Conservation (phyloP, 92 coral and sea anemone genomes). For the Porites divaricata region DNA sequence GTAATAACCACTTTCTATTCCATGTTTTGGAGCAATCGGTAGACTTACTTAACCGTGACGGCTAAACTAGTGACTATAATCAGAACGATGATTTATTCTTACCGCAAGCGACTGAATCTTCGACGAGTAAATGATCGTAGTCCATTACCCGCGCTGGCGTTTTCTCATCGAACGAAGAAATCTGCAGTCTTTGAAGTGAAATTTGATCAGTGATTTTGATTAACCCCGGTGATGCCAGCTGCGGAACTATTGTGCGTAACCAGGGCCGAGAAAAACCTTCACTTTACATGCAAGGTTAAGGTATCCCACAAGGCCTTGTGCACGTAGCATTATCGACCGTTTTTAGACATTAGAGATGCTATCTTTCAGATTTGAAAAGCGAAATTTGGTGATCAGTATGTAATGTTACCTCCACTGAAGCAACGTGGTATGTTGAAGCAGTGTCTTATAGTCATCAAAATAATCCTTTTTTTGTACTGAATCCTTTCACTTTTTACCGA, state of each 20-base stretch:
- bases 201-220: background rate
- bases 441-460: background rate
- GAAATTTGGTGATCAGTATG: too few relatives aligned
- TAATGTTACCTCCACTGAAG: background rate
- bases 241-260: constrained; percentile 20
- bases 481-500: too few relatives aligned
- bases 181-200: background rate
- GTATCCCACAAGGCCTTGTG: constrained; percentile 28
- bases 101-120: constrained; percentile 15
- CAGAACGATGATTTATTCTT: background rate
- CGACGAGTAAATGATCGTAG: background rate
- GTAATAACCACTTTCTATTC: background rate
- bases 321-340: background rate
- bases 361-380: background rate
- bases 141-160: background rate
- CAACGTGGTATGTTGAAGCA: background rate
- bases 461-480: too few relatives aligned
- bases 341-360: background rate
- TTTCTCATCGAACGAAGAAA: background rate
- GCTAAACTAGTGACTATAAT: background rate
- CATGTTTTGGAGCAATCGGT: background rate
- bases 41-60: constrained; percentile 21
- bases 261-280: background rate
- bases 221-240: constrained; percentile 15
- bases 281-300: background rate